phyloP scores from a whole-genome alignment of 2,888 invertebrate species.

The Tetanocera ferruginea region DNA sequence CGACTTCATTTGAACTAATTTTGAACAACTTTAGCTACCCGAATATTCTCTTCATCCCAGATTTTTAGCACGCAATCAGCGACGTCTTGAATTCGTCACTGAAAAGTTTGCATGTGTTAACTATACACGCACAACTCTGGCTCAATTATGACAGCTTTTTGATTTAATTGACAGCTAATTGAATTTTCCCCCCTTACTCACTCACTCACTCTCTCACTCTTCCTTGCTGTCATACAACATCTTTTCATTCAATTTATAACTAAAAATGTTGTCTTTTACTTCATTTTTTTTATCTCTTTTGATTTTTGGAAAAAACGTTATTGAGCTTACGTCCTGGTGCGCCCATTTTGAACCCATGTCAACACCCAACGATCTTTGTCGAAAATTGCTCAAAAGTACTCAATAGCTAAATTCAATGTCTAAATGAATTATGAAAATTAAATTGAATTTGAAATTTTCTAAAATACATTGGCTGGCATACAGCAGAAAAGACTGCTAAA shows the following conservation, averaged over 20 bases:
- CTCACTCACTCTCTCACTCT: neutral
- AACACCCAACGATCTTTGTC: neutral
- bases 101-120: neutral
- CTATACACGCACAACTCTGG: conserved; percentile 43
- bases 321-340: neutral
- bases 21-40: too few species aligned
- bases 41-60: too few species aligned
- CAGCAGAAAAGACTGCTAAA: neutral
- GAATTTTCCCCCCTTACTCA: conserved; percentile 50
- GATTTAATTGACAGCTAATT: conserved; percentile 61
- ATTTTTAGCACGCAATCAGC: too few species aligned
- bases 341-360: neutral
- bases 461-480: conserved; percentile 13
- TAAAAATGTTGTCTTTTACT: neutral
- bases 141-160: conserved; percentile 59
- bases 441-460: conserved; percentile 47
- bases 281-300: neutral
- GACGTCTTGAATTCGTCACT: neutral
- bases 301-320: neutral
- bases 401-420: conserved; percentile 47
- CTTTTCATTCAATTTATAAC: conserved; percentile 3
- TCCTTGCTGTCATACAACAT: neutral
- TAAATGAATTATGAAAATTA: conserved; percentile 55
- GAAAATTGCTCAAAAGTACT: conserved; percentile 36
- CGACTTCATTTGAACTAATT: too few species aligned